These are phyloP conservation scores for Epinotia bilunana DNA, from an alignment of 2,888 invertebrate species.

Conservation along the genomic window DNA sequence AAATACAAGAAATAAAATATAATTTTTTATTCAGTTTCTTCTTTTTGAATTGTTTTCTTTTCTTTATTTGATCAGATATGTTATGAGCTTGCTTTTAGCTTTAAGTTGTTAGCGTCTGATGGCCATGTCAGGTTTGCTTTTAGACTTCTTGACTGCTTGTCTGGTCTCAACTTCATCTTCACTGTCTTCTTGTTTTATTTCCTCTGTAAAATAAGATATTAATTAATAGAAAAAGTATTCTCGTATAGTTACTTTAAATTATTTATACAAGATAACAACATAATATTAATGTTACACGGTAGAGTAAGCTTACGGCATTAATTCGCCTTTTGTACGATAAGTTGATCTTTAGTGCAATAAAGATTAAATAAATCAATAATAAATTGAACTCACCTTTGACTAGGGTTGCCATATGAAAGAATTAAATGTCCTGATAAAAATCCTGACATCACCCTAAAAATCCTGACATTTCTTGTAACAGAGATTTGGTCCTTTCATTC, in stretches of 20 bases:
- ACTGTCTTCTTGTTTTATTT: conserved; percentile 60
- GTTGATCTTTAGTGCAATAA: too few relatives aligned
- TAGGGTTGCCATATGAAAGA: too few relatives aligned
- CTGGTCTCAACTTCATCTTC: conserved; percentile 55
- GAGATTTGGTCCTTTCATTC: too few relatives aligned
- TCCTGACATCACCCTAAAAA: too few relatives aligned
- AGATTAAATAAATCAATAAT: background rate
- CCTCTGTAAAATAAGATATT: conserved; percentile 61
- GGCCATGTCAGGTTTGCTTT: conserved; percentile 74
- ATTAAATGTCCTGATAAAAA: too few relatives aligned
- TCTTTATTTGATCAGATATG: conserved; percentile 78
- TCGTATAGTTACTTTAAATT: background rate
- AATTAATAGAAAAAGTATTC: background rate
- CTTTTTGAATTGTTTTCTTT: conserved; percentile 74
- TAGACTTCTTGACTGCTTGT: conserved; percentile 58
- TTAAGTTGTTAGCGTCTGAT: conserved; percentile 79
- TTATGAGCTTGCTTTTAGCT: conserved; percentile 77
- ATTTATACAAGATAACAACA: background rate
- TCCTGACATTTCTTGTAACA: too few relatives aligned
- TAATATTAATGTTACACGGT: too few relatives aligned
- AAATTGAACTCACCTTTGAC: conserved; percentile 66
- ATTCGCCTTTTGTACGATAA: too few relatives aligned
- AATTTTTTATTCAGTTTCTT: conserved; percentile 66
- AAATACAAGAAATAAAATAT: conserved; percentile 42
- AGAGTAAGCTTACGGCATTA: too few relatives aligned